Evolutionary conservation across 2,113 vertebrate genomes (phyloP), one percentile per base, ranked within the genome.

Genomic region (Sylvilagus bachmani): DNA sequence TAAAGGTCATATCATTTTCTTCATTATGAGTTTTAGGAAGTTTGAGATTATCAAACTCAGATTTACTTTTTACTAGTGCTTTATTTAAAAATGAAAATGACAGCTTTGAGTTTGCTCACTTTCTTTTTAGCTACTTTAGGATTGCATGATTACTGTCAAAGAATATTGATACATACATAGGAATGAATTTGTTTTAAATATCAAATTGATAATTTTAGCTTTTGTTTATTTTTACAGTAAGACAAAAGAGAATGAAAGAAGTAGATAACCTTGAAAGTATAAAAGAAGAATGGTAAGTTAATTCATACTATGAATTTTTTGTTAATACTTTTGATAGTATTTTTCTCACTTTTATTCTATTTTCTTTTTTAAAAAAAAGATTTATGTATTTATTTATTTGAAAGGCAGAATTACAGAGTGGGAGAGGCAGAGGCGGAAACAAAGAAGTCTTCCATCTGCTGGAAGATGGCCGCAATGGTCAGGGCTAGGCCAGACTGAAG

Each of bases 241-340:
- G 44, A 80, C 95, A 19, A 92, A 97, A 94, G 86, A 98, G 97
- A 94, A 98, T 98, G 98, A 98, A 97, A 98, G 98, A 98, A 96
- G 98, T 98, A 93, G 97, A 98, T 97, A 98, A 98, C 90, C 96
- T 98, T 96, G 97, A 98, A 98, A 98, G 96, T 95, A 75, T 98
- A 84, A 98, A 98, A 90, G 97, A 97, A 96, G 98, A 98, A 96
- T 98, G 98, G 98, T 98, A 98, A 92, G 98, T 98, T 84, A 55
- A 82, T n/a, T 90, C 4, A n/a, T 90, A 3, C 38, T 88, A 44
- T 88, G 12, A 36, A 31, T 90, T 83, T 96, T 58, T 95, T 94
- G 70, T 13, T 73, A 94, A 31, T 85, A 86, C 3, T 73, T 91
- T 90, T 74, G 44, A 93, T 66, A 58, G 64, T 33, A 51, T 86